A percentile compares a stretch with the other conserved stretches of the same genome.
Conservation (phyloP, 2,888 invertebrate species). For the Bombylius discolor region DNA sequence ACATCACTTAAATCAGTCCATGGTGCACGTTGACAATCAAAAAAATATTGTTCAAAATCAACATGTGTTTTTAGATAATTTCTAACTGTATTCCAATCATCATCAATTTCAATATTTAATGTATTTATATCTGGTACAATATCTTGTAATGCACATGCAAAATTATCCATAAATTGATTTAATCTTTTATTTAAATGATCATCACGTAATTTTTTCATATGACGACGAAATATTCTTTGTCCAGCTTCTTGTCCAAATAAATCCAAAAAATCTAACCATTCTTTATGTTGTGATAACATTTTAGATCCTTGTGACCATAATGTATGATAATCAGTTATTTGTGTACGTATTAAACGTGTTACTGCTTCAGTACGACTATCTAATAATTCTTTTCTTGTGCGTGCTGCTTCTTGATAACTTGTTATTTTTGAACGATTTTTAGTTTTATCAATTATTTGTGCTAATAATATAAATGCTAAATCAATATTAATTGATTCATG, state of each 20-base stretch:
- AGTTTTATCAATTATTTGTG: conserved; percentile 84
- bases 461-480: conserved; percentile 75
- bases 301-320: conserved; percentile 79
- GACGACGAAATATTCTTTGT: conserved; percentile 60
- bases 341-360: conserved; percentile 70
- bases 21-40: conserved; percentile 63
- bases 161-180: conserved; percentile 60
- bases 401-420: conserved; percentile 71
- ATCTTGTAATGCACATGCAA: conserved; percentile 63
- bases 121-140: conserved; percentile 64
- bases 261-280: conserved; percentile 80
- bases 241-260: conserved; percentile 79
- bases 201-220: conserved; percentile 68
- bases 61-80: conserved; percentile 78
- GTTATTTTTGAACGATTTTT: conserved; percentile 54
- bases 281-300: conserved; percentile 72
- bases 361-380: conserved; percentile 86
- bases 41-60: conserved; percentile 89
- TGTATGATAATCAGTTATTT: conserved; percentile 70
- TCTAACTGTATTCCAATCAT: conserved; percentile 81
- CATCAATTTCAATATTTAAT: conserved; percentile 42
- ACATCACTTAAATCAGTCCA: conserved; percentile 61
- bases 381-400: conserved; percentile 72
- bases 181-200: conserved; percentile 65
- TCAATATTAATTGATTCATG: conserved; percentile 95